A percentile compares a stretch with the other conserved stretches of the same genome.
Conservation (phyloP, 2,888 invertebrate species). For the Cryptus armator region DNA sequence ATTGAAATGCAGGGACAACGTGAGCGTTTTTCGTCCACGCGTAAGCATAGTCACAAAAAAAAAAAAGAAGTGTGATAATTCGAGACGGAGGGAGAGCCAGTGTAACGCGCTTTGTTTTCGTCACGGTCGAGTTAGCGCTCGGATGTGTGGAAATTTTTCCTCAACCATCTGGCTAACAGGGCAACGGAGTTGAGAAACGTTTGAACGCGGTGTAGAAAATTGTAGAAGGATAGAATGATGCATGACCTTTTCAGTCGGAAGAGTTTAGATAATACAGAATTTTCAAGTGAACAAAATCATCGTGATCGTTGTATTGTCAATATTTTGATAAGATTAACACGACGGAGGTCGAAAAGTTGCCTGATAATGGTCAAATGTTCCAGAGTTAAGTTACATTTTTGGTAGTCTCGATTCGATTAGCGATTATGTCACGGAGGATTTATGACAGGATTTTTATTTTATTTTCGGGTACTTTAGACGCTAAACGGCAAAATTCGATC, state of each 20-base stretch:
- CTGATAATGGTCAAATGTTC: too few species aligned
- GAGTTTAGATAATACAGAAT: not conserved
- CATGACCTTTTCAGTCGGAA: not conserved
- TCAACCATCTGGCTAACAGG: not conserved
- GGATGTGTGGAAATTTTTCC: constrained; percentile 33
- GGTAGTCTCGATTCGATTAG: too few species aligned
- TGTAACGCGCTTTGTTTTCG: constrained; percentile 46
- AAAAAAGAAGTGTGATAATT: not conserved
- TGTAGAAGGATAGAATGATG: not conserved
- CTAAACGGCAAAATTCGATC: too few species aligned
- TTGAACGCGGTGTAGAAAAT: not conserved
- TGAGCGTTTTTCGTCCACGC: constrained; percentile 27
- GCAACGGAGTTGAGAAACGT: not conserved
- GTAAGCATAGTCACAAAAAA: constrained; percentile 29
- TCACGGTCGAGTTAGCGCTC: constrained; percentile 8
- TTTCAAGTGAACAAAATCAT: not conserved
- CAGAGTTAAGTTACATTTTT: too few species aligned
- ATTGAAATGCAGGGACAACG: not conserved
- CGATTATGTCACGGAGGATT: too few species aligned
- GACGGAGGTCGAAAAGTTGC: too few species aligned
- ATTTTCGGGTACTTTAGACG: too few species aligned
- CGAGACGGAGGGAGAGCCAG: not conserved
- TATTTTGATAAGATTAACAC: not conserved
- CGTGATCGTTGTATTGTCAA: not conserved
- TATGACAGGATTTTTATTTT: too few species aligned